Percentiles rank a stretch among this genome's conserved stretches.
phyloP scores from a whole-genome alignment of 1,140 invertebrate species.

The Neomicropteryx cornuta region DNA sequence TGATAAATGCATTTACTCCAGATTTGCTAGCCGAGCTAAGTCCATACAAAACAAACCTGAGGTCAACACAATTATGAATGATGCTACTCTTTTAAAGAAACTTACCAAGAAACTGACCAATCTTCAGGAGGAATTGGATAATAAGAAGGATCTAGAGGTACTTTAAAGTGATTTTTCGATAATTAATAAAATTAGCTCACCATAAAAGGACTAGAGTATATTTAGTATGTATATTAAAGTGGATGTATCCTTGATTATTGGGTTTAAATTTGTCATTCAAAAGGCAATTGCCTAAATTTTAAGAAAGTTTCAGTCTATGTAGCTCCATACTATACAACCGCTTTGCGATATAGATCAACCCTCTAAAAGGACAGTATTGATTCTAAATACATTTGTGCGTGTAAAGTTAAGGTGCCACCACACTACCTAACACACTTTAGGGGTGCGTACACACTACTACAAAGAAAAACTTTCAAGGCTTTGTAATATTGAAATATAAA shows the following conservation, averaged over 20 bases:
- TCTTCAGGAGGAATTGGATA: conserved; percentile 30
- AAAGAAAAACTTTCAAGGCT: no score
- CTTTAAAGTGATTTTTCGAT: conserved; percentile 1
- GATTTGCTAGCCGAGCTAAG: conserved; percentile 57
- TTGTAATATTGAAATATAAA: no score
- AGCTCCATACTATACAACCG: neutral
- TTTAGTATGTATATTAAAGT: neutral
- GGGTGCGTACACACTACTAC: no score
- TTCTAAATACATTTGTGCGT: conserved; percentile 1
- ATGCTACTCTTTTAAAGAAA: conserved; percentile 51
- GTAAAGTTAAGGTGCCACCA: no score
- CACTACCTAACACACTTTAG: no score
- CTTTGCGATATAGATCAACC: conserved; percentile 1
- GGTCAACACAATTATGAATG: conserved; percentile 56
- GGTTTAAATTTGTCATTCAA: neutral
- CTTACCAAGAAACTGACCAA: conserved; percentile 33
- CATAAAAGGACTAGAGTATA: neutral
- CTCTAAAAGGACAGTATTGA: neutral
- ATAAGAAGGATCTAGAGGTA: conserved; percentile 24
- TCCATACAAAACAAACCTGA: conserved; percentile 58
- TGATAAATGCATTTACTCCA: conserved; percentile 20
- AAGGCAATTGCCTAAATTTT: neutral
- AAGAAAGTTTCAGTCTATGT: neutral
- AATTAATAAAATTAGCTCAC: neutral
- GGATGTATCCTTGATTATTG: neutral